phyloP scores from a whole-genome alignment of 2,797 vertebrate genomes.

The Miichthys miiuy region DNA sequence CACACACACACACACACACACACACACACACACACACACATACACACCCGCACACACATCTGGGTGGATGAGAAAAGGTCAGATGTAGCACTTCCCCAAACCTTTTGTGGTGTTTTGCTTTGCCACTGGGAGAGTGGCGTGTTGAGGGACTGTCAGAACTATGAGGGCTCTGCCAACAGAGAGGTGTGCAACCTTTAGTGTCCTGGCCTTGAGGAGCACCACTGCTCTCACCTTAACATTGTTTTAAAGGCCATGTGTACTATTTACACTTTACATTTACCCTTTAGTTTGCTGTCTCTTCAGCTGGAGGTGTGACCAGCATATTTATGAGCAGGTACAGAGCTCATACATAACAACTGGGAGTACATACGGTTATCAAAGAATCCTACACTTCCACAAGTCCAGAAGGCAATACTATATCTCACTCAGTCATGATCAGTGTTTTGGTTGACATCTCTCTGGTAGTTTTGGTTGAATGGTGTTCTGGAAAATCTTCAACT shows the following conservation, averaged over 20 bases:
- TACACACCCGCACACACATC: slow-evolving; percentile 22
- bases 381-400: neutral
- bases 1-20: slow-evolving; percentile 24
- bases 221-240: slow-evolving; percentile 75
- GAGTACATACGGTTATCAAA: neutral
- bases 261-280: slow-evolving; percentile 81
- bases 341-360: slow-evolving; percentile 9
- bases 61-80: slow-evolving; percentile 81
- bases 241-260: slow-evolving; percentile 85
- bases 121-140: slow-evolving; percentile 67
- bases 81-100: slow-evolving; percentile 69
- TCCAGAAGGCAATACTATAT: neutral
- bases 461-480: neutral
- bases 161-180: slow-evolving; percentile 70
- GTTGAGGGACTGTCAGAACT: slow-evolving; percentile 83
- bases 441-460: neutral
- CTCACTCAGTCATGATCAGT: neutral
- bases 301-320: slow-evolving; percentile 65
- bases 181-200: slow-evolving; percentile 84
- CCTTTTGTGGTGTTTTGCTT: slow-evolving; percentile 68
- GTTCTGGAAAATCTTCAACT: neutral
- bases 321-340: slow-evolving; percentile 68
- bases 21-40: slow-evolving; percentile 22
- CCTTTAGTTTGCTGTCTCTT: slow-evolving; percentile 78
- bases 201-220: slow-evolving; percentile 73